These are phyloP conservation scores for Bombylius discolor DNA, from an alignment of 2,888 invertebrate genomes.

Conservation along the genomic window DNA sequence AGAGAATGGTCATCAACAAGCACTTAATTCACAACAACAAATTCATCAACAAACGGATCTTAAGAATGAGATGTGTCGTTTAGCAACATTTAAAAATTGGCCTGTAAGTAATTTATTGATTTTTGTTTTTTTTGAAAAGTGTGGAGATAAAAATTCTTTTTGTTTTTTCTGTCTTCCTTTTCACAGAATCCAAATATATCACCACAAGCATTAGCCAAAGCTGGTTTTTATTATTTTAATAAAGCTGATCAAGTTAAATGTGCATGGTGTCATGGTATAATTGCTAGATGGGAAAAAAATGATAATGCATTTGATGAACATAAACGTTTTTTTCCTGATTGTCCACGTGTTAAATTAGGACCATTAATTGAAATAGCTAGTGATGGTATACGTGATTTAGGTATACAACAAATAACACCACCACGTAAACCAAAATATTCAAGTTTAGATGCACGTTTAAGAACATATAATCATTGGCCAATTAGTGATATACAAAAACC, in stretches of 20 bases:
- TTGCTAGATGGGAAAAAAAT: constrained; percentile 67
- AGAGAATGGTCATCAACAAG: background rate
- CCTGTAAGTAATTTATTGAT: constrained; percentile 41
- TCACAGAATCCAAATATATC: constrained; percentile 40
- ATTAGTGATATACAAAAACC: constrained; percentile 60
- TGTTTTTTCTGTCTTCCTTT: background rate
- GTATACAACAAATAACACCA: constrained; percentile 38
- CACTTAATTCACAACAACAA: constrained; percentile 26
- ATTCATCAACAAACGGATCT: constrained; percentile 37
- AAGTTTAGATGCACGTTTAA: constrained; percentile 53
- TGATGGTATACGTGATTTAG: constrained; percentile 43
- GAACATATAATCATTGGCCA: constrained; percentile 68
- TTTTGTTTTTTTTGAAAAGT: background rate
- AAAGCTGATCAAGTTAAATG: constrained; percentile 62
- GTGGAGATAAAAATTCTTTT: background rate
- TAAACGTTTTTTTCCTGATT: constrained; percentile 62
- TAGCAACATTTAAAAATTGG: constrained; percentile 63
- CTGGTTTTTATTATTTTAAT: constrained; percentile 75
- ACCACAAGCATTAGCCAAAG: constrained; percentile 59
- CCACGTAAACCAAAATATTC: constrained; percentile 55
- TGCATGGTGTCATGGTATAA: constrained; percentile 62
- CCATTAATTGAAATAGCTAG: constrained; percentile 35
- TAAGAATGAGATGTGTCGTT: constrained; percentile 52
- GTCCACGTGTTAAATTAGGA: constrained; percentile 42
- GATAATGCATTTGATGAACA: constrained; percentile 76